Evolutionary conservation across 2,888 invertebrate genomes (phyloP).

Genomic region (Ophion slaviceki): DNA sequence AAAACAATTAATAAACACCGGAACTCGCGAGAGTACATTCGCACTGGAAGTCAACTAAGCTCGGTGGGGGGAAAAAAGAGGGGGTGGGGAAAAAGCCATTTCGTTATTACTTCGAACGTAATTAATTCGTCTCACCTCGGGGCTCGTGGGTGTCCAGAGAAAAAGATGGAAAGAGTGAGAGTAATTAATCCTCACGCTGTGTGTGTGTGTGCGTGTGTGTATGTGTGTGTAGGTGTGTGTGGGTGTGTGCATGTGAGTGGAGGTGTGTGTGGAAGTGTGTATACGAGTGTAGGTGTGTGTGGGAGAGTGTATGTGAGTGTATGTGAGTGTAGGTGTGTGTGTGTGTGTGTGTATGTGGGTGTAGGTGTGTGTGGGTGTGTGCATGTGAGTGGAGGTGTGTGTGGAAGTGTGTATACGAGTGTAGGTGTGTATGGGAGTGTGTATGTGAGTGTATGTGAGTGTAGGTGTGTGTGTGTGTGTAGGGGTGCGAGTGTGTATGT

Average conservation of each 20-base stretch:
- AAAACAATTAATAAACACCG: background rate
- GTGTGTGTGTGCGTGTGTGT: conserved; percentile 31
- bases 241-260: background rate
- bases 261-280: conserved; percentile 54
- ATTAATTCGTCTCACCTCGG: conserved; percentile 72
- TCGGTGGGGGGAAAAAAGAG: background rate
- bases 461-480: background rate
- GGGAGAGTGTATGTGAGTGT: conserved; percentile 58
- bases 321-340: background rate
- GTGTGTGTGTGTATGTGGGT: conserved; percentile 34
- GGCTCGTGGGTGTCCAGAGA: conserved; percentile 65
- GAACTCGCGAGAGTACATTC: conserved; percentile 36
- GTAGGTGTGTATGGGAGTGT: background rate
- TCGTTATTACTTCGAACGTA: conserved; percentile 72
- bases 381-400: conserved; percentile 50
- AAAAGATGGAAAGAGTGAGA: conserved; percentile 65
- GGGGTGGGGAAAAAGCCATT: conserved; percentile 68
- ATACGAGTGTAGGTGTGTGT: background rate
- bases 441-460: background rate
- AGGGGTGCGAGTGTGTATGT: background rate
- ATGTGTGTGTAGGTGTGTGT: background rate
- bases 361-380: conserved; percentile 48
- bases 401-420: background rate
- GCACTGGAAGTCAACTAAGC: conserved; percentile 68
- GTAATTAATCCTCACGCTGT: conserved; percentile 75